Base-by-base conservation (phyloP, 35 echinoderm and acorn worm species). In the Strongylocentrotus purpuratus region DNA sequence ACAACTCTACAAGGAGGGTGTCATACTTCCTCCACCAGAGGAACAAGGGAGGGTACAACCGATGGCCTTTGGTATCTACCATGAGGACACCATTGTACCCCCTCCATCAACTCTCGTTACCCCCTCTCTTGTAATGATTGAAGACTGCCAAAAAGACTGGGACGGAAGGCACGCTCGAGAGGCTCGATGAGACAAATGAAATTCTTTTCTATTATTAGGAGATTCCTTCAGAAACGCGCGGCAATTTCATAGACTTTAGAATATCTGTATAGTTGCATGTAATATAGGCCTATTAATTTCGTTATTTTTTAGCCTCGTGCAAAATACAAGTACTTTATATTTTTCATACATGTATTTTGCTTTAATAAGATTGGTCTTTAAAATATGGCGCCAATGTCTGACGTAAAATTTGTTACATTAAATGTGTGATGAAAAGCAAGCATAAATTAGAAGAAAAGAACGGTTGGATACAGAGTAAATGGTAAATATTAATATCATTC, bases 71-170 rank as follows among this genome's bases (percentile, higher is more conserved):
- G 91, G 91, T 58, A 93, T 93, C 91, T 93, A 93, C 91, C 91
- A 93, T 32, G 91, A 93, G 46, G 91, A 93, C 91, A 93, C 91
- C n/a, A 93, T 93, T 17, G 17, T 93, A 50, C 91, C 91, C 10
- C 91, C 91, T 11, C 91, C 91, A 48, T 50, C 91, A 31, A 93
- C 91, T 46, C 48, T 47, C 13, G n/a, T 58, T 31, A 33, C 45
- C 45, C 91, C 91, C 2, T 45, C 87, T 33, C 87, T 89, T 17
- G 85, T 31, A 31, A 33, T 9, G 85, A 25, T 89, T 13, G 33
- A 33, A 28, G 91, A 93, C 48, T 93, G 22, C n/a, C 45, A 47
- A 0, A 58, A 12, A 32, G 91, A 93, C 45, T 93, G 91, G 91
- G 91, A 93, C 28, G 91, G 91, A 25, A 45, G 91, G 11, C 91